Conservation (phyloP, 2,797 vertebrate genomes). For the Lemur catta region DNA sequence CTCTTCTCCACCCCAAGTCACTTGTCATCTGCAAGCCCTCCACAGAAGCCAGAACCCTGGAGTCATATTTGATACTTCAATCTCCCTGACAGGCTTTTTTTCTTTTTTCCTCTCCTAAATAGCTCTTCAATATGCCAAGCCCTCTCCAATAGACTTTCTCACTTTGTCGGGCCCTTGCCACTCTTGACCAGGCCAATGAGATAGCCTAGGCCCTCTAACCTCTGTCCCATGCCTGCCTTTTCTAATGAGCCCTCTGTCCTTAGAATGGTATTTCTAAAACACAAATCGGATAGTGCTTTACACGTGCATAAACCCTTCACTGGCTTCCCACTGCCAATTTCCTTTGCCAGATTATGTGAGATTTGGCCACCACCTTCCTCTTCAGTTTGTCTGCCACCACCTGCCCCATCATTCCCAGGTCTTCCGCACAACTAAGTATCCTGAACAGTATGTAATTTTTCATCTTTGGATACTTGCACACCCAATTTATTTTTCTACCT, state of each 20-base stretch:
- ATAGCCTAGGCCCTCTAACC: background rate
- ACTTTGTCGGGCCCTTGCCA: background rate
- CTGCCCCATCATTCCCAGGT: fast-evolving
- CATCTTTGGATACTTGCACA: background rate
- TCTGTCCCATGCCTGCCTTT: fast-evolving
- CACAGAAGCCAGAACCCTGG: background rate
- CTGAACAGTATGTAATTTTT: background rate
- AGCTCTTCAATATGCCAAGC: background rate
- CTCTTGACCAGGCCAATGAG: background rate
- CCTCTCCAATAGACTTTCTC: background rate
- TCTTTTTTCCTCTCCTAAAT: background rate
- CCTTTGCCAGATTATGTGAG: background rate
- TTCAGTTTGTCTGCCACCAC: background rate
- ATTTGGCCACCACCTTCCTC: background rate
- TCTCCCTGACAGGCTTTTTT: background rate
- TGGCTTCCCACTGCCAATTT: background rate
- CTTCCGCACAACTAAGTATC: background rate
- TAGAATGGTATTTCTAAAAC: background rate
- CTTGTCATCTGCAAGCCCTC: background rate
- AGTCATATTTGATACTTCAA: background rate
- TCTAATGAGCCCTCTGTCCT: background rate
- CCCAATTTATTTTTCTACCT: background rate
- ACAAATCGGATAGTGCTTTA: background rate
- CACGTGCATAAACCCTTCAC: background rate
- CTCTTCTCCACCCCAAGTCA: background rate